Base-by-base conservation (phyloP, 2,888 invertebrate genomes). In the Octonoba sinensis region DNA sequence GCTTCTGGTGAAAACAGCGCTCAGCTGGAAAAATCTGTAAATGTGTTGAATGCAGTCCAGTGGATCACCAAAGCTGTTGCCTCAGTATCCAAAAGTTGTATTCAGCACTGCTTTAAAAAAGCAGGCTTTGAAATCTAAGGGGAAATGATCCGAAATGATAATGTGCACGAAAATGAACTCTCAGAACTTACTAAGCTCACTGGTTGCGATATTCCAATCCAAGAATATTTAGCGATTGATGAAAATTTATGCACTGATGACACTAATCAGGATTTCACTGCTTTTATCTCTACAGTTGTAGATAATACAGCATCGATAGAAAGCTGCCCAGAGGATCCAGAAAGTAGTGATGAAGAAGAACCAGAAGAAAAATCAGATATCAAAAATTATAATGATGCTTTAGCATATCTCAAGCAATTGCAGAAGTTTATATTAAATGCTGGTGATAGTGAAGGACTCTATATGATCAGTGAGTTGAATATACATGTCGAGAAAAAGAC, bases 41-140 rank as follows among this genome's bases (percentile, higher is more conserved):
- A 49, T 66, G 49, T 66, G 6, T 66, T 66, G 66, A 66, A 66
- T 47, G 46, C 66, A 46, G 20, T 47, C 11, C 18, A 66, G 49
- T 66, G 66, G 66, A 66, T 36, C 13, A 64, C 64, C 44, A 64
- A 36, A n/a, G 36, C 64, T 64, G 64, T 64, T 27, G 44, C 27
- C 46, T 66, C 1, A 13, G 24, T 66, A 66, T 66, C 47, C 4
- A 47, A 47, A 66, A 64, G 64, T 64, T 64, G 64, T 64, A 18
- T 64, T 64, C 15, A 64, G 46, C 36, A 8, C 44, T 64, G 64
- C 46, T 64, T 64, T 46, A 44, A 64, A 64, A 60, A 60, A 15
- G 24, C 22, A 27, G 16, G 3, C 24, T 60, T 20, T 20, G 24
- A 60, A 60, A 8, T 13, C 60, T 16, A 20, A 6, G 12, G 18